Conservation (phyloP, 2,113 vertebrate species). For the Prunella fulvescens region DNA sequence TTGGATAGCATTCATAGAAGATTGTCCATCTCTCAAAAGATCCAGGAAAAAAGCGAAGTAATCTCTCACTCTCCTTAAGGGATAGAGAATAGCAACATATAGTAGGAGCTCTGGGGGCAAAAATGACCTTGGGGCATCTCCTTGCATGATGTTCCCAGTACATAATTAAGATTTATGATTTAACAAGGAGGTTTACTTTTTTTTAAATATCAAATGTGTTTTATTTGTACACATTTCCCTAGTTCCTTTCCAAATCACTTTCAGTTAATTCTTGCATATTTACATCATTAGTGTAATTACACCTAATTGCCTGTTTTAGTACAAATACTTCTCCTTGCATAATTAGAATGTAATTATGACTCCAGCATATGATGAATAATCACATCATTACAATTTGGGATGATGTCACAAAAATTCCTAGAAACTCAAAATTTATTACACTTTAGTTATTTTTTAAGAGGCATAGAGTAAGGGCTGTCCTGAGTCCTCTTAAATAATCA, state of each 20-base stretch:
- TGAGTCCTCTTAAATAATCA: background rate
- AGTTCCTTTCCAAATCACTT: constrained; percentile 67
- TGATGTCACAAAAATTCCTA: constrained; percentile 67
- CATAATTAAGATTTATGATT: background rate
- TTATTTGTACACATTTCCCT: constrained; percentile 65
- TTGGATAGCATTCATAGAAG: background rate
- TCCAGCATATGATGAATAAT: constrained; percentile 64
- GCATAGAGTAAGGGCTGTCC: background rate
- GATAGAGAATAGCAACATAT: background rate
- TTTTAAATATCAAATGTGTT: background rate
- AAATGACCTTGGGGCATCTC: background rate
- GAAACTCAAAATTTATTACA: background rate
- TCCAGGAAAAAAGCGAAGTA: background rate
- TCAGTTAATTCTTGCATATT: constrained; percentile 64
- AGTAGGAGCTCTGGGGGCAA: background rate
- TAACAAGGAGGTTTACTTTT: background rate
- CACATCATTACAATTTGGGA: constrained; percentile 60
- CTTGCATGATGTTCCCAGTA: background rate
- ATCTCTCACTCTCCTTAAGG: background rate
- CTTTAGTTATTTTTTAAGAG: background rate
- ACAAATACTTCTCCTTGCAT: constrained; percentile 72
- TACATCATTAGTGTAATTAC: constrained; percentile 69
- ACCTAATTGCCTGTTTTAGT: constrained; percentile 73
- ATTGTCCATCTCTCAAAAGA: background rate
- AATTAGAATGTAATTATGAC: constrained; percentile 69